A percentile compares a stretch with the other conserved stretches of the same genome.
Conservation (phyloP, 37 sponge, comb jelly and placozoan species). For the Hormiphora californensis region DNA sequence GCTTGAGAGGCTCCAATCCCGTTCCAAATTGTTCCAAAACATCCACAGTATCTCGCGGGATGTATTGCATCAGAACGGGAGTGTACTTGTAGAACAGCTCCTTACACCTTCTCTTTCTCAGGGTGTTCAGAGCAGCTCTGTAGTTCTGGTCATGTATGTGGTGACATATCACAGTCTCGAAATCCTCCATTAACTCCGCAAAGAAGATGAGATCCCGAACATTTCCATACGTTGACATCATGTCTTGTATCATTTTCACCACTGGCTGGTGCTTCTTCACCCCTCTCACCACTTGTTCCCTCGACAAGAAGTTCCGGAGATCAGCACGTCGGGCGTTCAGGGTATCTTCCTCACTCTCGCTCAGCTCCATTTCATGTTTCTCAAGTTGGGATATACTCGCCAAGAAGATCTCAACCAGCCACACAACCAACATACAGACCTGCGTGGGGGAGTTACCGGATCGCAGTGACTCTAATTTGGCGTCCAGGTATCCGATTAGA, state of each 20-base stretch:
- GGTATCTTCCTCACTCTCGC: slow-evolving; percentile 18
- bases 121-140: slow-evolving; percentile 66
- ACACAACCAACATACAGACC: slow-evolving; percentile 49
- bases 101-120: slow-evolving; percentile 59
- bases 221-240: slow-evolving; percentile 83
- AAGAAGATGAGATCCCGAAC: slow-evolving; percentile 83
- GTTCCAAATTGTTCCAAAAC: slow-evolving; percentile 66
- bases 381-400: neutral
- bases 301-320: slow-evolving; percentile 65
- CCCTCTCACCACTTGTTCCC: slow-evolving; percentile 59
- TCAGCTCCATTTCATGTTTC: neutral
- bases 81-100: slow-evolving; percentile 82
- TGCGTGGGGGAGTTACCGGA: slow-evolving; percentile 27
- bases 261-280: slow-evolving; percentile 43
- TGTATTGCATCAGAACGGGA: slow-evolving; percentile 76
- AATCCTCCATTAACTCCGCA: slow-evolving; percentile 83
- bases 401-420: slow-evolving; percentile 18
- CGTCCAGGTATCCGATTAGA: slow-evolving; percentile 54
- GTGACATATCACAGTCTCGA: slow-evolving; percentile 79
- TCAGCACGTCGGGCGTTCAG: slow-evolving; percentile 57
- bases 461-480: slow-evolving; percentile 71
- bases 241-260: slow-evolving; percentile 43
- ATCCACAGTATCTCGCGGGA: slow-evolving; percentile 70
- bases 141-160: slow-evolving; percentile 72
- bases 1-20: slow-evolving; percentile 65